Evolutionary conservation across 2,888 invertebrate genomes (phyloP).

Genomic region (Sthenelais limicola): DNA sequence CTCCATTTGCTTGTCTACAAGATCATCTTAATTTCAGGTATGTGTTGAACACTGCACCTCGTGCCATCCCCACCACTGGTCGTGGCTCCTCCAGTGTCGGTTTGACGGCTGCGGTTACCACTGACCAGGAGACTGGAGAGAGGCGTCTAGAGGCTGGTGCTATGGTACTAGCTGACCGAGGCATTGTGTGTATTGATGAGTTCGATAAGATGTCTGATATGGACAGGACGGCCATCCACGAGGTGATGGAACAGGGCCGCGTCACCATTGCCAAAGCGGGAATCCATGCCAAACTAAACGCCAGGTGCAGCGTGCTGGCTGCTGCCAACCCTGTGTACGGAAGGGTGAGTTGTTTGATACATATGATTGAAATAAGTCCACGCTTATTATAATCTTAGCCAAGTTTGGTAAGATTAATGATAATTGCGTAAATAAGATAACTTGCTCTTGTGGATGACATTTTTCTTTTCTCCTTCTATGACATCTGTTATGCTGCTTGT

Average conservation of each 20-base stretch:
- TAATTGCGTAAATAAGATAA: no score
- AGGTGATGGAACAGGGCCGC: slow-evolving; percentile 98
- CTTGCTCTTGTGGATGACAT: no score
- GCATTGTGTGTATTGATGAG: slow-evolving; percentile 97
- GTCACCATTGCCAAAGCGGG: slow-evolving; percentile 98
- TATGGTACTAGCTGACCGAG: slow-evolving; percentile 99
- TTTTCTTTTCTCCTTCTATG: no score
- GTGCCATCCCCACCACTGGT: slow-evolving; percentile 97
- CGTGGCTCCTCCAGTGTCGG: slow-evolving; percentile 98
- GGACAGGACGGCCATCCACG: slow-evolving; percentile 98
- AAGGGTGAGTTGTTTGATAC: slow-evolving; percentile 79
- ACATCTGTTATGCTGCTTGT: no score
- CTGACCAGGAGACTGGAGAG: slow-evolving; percentile 90
- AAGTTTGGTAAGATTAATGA: no score
- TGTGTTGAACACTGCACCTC: slow-evolving; percentile 92
- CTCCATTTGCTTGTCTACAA: no score
- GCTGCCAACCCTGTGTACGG: slow-evolving; percentile 99
- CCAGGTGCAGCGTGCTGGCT: slow-evolving; percentile 96
- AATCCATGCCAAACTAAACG: slow-evolving; percentile 97
- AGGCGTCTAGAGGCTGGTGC: slow-evolving; percentile 94
- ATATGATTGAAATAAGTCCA: no score
- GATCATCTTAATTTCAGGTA: slow-evolving; percentile 78
- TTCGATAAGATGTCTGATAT: slow-evolving; percentile 99
- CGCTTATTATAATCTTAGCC: no score
- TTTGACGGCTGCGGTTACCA: slow-evolving; percentile 97